phyloP scores from a whole-genome alignment of 2,113 vertebrate species.

The Zootoca vivipara region DNA sequence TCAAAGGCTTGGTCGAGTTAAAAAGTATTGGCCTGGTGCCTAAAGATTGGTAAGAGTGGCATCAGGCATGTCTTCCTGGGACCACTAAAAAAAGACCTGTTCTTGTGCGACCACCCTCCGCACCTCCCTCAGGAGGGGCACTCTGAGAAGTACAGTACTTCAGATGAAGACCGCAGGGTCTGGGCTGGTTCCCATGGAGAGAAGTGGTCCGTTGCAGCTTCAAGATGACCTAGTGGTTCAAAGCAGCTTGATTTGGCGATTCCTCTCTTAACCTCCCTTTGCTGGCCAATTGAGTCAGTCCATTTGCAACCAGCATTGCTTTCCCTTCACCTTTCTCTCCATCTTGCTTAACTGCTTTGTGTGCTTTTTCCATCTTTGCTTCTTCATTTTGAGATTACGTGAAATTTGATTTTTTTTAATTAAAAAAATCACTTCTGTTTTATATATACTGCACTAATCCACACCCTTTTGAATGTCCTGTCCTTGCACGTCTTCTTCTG shows the following conservation, averaged over 20 bases:
- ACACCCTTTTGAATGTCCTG: slow-evolving; percentile 66
- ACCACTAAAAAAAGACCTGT: too few relatives aligned
- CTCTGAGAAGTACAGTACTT: background rate
- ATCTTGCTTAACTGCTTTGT: slow-evolving; percentile 9
- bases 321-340: background rate
- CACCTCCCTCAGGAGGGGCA: too few relatives aligned
- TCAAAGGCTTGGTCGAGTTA: too few relatives aligned
- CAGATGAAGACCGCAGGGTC: background rate
- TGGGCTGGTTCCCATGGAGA: too few relatives aligned
- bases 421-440: slow-evolving; percentile 49
- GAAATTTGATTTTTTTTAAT: slow-evolving; percentile 29
- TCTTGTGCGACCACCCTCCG: too few relatives aligned
- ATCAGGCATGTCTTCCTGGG: too few relatives aligned
- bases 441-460: slow-evolving; percentile 61
- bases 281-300: background rate
- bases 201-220: too few relatives aligned
- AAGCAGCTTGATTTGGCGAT: background rate
- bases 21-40: too few relatives aligned
- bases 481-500: slow-evolving; percentile 68
- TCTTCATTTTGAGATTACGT: slow-evolving; percentile 63
- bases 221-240: too few relatives aligned
- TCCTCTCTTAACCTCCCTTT: background rate
- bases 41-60: too few relatives aligned
- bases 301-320: slow-evolving; percentile 25
- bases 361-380: slow-evolving; percentile 51